Conservation (phyloP, 2,113 vertebrate species). For the Plotosus lineatus region DNA sequence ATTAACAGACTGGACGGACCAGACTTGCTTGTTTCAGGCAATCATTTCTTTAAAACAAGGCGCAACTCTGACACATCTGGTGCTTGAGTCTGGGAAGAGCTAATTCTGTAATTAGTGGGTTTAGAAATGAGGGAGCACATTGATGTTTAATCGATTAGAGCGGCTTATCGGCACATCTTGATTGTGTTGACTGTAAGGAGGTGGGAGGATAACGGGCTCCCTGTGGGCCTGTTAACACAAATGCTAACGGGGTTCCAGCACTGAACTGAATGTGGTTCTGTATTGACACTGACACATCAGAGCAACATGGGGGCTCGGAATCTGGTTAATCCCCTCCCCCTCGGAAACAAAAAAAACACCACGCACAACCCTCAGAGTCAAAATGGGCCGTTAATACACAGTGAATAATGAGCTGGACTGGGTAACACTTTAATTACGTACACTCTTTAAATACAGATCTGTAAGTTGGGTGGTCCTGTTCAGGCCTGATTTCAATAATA, state of each 20-base stretch:
- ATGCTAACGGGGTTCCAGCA: conserved; percentile 9
- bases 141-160: conserved; percentile 59
- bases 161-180: conserved; percentile 53
- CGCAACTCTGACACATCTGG: conserved; percentile 37
- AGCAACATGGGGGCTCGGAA: conserved; percentile 5
- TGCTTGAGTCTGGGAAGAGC: conserved; percentile 12
- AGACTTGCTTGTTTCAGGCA: neutral
- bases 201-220: conserved; percentile 40
- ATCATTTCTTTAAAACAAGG: neutral
- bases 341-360: neutral
- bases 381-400: neutral
- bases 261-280: conserved; percentile 13
- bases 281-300: neutral
- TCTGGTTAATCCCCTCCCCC: conserved; percentile 30
- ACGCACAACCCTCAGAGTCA: neutral
- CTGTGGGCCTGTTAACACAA: conserved; percentile 48
- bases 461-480: conserved; percentile 3
- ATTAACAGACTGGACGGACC: neutral
- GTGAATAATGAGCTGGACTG: neutral
- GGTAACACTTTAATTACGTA: neutral
- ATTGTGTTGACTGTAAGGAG: conserved; percentile 52
- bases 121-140: conserved; percentile 44
- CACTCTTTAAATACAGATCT: neutral
- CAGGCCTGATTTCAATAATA: neutral
- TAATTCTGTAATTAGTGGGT: conserved; percentile 50